Base-by-base conservation (phyloP, 2,797 vertebrate genomes). In the Enteromius thamalakanensis region DNA sequence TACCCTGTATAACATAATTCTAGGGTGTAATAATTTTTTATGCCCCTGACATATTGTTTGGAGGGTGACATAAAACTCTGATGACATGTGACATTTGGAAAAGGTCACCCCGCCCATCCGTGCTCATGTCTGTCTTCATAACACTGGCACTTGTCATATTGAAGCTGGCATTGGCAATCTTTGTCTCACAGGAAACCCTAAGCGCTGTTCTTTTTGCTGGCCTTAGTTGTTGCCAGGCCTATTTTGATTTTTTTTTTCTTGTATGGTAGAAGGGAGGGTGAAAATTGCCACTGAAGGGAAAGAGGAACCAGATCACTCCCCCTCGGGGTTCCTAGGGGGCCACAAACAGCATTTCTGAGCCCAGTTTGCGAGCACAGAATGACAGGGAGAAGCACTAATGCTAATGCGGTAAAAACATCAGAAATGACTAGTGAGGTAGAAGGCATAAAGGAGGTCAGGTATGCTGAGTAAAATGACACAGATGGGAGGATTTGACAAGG, bases 81-180 rank as follows among this genome's bases (percentile, higher is more conserved):
- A 94, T 98, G 98, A 97, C 97, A 97, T 96, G 97, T 99, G 98
- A 96, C 97, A 99, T 99, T 99, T 99, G 96, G 96, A 96, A 99
- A 99, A 99, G 97, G 98, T 99, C 97, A 98, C 92, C 92, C 95
- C 94, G 93, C 94, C 96, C 95, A 94, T 97, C 96, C 92, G 75
- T 78, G 91, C 91, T 92, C 93, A 92, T 94, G 94, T 95, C 95
- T 94, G 93, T 95, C 95, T 95, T 95, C 94, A 95, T 95, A 95
- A 95, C 93, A 86, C 93, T 91, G 93, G 92, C 93, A 92, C 94
- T 94, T 95, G 94, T 95, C 94, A 95, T 93, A 94, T 92, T 94
- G 95, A 94, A 93, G 90, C 94, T 95, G 94, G 94, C 94, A 95
- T 92, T 89, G 93, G 92, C 92, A 93, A 94, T 95, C 94, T 94